A percentile compares a stretch with the other conserved stretches of the same genome.
Conservation (phyloP, 2,797 vertebrate genomes). For the Columba guinea region DNA sequence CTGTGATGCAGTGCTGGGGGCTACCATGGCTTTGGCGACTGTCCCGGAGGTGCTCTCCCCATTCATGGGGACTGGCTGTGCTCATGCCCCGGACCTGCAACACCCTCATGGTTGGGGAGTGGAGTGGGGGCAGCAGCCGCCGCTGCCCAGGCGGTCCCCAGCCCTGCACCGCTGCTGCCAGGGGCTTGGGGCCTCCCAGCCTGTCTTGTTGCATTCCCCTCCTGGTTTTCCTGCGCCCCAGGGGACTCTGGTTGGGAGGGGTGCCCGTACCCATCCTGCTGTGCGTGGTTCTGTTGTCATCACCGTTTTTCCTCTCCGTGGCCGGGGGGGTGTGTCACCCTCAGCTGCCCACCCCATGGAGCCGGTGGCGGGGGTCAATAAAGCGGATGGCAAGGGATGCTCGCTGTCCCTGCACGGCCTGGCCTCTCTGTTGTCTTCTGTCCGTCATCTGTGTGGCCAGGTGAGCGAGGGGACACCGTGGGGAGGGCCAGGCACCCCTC, state of each 20-base stretch:
- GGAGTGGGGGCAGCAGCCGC: not conserved
- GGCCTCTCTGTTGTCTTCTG: conserved; percentile 61
- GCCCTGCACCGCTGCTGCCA: not conserved
- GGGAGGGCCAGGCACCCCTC: not conserved
- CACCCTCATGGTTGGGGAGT: not conserved
- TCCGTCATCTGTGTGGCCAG: conserved; percentile 20
- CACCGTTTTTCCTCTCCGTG: not conserved
- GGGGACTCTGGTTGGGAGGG: not conserved
- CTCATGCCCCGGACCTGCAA: accelerated
- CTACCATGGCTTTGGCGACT: not conserved
- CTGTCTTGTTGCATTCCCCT: not conserved
- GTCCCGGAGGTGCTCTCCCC: not conserved
- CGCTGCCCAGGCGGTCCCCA: not conserved
- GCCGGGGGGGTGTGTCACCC: not conserved
- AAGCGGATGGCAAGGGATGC: conserved; percentile 12
- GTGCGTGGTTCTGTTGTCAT: conserved; percentile 40
- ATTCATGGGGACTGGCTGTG: not conserved
- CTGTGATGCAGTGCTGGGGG: not conserved
- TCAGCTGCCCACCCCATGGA: accelerated
- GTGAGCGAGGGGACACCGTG: not conserved
- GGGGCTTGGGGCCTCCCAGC: not conserved
- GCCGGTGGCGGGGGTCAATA: conserved; percentile 14
- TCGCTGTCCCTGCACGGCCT: not conserved
- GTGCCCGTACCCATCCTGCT: not conserved
- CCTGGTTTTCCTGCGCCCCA: not conserved